Percentiles rank a stretch among this genome's conserved stretches.
phyloP scores from a whole-genome alignment of 1,140 invertebrate genomes.

The Oreohelix idahoensis region DNA sequence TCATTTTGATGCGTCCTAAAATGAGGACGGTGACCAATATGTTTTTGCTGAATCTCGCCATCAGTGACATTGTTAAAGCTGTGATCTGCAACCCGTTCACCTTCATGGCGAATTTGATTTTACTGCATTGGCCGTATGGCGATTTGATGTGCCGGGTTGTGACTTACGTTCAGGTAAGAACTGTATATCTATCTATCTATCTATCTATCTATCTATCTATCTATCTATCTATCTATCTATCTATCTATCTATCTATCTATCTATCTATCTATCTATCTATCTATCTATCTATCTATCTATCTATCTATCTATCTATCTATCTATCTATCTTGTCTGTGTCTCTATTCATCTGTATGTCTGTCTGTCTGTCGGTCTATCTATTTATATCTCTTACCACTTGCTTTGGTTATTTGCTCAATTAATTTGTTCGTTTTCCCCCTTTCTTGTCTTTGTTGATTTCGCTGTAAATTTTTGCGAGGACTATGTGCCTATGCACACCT shows the following conservation, averaged over 20 bases:
- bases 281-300: conserved; percentile 18
- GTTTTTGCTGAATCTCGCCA: conserved; percentile 94
- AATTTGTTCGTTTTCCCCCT: too few relatives aligned
- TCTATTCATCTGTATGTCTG: not conserved
- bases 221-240: conserved; percentile 17
- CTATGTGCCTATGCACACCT: too few relatives aligned
- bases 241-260: conserved; percentile 24
- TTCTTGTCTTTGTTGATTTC: too few relatives aligned
- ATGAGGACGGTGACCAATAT: conserved; percentile 96
- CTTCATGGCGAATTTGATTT: conserved; percentile 83
- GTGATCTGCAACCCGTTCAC: conserved; percentile 51
- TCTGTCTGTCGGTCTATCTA: not conserved
- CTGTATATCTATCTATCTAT: conserved; percentile 26
- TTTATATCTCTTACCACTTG: too few relatives aligned
- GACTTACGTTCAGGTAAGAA: conserved; percentile 84
- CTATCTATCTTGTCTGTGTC: not conserved
- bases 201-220: conserved; percentile 16
- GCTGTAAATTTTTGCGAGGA: too few relatives aligned
- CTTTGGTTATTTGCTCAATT: too few relatives aligned
- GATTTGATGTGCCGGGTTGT: conserved; percentile 88
- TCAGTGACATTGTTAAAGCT: conserved; percentile 80
- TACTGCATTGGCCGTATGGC: conserved; percentile 91
- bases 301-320: not conserved
- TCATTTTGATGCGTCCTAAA: conserved; percentile 77
- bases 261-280: conserved; percentile 26